These are phyloP conservation scores for Zaprionus ghesquierei DNA, from an alignment of 1,140 invertebrate genomes.

Conservation along the genomic window DNA sequence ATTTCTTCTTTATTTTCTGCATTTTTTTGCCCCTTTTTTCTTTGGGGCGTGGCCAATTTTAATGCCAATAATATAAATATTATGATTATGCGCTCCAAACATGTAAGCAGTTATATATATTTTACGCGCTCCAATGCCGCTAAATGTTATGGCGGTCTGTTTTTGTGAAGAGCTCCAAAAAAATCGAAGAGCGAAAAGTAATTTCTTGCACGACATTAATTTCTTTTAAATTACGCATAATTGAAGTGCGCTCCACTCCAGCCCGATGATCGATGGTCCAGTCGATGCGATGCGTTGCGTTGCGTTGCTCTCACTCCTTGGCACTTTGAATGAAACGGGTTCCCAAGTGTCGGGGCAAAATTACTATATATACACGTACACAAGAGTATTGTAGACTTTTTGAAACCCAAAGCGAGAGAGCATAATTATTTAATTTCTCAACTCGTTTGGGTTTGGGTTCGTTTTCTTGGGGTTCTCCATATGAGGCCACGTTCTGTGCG, in stretches of 20 bases:
- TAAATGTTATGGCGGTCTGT: slow-evolving; percentile 52
- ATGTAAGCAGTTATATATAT: slow-evolving; percentile 61
- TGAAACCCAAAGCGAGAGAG: background rate
- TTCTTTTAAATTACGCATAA: slow-evolving; percentile 81
- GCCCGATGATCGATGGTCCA: slow-evolving; percentile 51
- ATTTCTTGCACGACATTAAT: slow-evolving; percentile 81
- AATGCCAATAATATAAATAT: slow-evolving; percentile 73
- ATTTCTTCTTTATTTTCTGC: slow-evolving; percentile 17
- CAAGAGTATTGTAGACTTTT: background rate
- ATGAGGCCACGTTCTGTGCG: slow-evolving; percentile 54
- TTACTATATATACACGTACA: slow-evolving; percentile 29
- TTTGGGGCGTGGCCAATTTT: slow-evolving; percentile 54
- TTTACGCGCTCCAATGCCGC: slow-evolving; percentile 53
- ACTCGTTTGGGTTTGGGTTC: slow-evolving; percentile 17
- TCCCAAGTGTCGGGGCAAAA: slow-evolving; percentile 44
- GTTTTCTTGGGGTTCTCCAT: slow-evolving; percentile 6
- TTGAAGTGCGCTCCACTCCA: slow-evolving; percentile 71
- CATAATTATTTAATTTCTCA: slow-evolving; percentile 67
- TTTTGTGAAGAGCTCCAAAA: slow-evolving; percentile 25
- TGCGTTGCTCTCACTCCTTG: slow-evolving; percentile 1
- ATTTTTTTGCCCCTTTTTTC: slow-evolving; percentile 25
- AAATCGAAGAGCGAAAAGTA: slow-evolving; percentile 64
- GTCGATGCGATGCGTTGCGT: background rate
- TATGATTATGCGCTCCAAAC: slow-evolving; percentile 58
- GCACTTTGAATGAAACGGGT: slow-evolving; percentile 49